phyloP scores from a whole-genome alignment of 2,797 vertebrate genomes.

The Dermochelys coriacea region DNA sequence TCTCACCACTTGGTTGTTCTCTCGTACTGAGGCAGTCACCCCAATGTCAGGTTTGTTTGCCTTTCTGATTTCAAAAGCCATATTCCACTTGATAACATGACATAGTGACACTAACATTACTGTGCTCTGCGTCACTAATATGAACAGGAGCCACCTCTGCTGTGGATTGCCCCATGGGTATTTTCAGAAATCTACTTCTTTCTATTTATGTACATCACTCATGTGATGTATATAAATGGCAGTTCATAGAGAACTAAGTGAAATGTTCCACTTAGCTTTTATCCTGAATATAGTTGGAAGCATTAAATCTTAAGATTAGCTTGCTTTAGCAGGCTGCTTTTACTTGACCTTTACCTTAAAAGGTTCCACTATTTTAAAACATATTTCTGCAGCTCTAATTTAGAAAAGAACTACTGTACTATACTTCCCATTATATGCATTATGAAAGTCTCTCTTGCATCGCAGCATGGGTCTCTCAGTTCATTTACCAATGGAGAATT shows the following conservation, averaged over 20 bases:
- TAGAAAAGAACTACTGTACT: accelerated
- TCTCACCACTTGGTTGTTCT: background rate
- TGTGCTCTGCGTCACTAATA: background rate
- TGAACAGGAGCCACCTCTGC: accelerated
- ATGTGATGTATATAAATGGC: background rate
- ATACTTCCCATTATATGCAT: accelerated
- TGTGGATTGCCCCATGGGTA: background rate
- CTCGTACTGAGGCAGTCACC: background rate
- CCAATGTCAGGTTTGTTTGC: accelerated
- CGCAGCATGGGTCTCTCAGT: background rate
- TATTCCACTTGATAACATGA: accelerated
- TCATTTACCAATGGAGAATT: accelerated
- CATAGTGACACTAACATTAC: background rate
- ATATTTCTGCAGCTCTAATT: accelerated
- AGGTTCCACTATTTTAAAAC: background rate
- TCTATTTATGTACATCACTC: background rate
- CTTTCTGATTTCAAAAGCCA: background rate
- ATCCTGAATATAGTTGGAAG: accelerated
- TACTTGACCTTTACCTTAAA: background rate
- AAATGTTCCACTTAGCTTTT: background rate
- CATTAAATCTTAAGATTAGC: background rate
- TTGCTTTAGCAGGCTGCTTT: accelerated
- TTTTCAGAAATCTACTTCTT: background rate
- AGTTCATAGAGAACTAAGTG: background rate
- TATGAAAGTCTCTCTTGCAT: background rate